Base-by-base conservation (phyloP, 2,888 invertebrate genomes). In the Drosophila borealis region DNA sequence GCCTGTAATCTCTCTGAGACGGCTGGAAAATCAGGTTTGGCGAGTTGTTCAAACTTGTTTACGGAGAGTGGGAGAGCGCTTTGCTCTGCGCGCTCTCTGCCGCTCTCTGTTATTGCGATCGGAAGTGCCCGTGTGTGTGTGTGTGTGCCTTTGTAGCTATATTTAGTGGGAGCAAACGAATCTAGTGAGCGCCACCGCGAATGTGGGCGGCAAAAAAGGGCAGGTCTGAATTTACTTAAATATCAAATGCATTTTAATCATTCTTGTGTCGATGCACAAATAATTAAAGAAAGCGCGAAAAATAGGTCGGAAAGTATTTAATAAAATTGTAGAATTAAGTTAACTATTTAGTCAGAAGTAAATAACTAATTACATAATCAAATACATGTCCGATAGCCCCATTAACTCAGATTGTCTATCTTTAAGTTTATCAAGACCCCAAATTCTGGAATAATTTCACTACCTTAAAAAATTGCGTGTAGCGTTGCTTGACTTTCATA, bases 1-100 rank as follows among this genome's bases (percentile, higher is more conserved):
- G 21, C 56, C 42, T 39, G 48, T 42, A 67, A 48, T 68, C 70
- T 81, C 80, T 77, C 80, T 37, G 70, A 55, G 56, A 63, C 68
- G 65, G 66, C 72, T 71, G 45, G 60, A 55, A 65, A 82, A 83
- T 87, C 82, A 71, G 70, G 82, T 73, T 82, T 83, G 84, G 69
- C 53, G 74, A 79, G 87, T 60, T 70, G 36, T 41, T 37, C 50
- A 76, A 78, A 66, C 76, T 57, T 70, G 76, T 78, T 76, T 78
- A 57, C 65, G 36, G 70, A 78, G 68, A 39, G 80, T 42, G 81
- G 48, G 64, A 68, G 66, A 64, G 56, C 62, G 59, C 56, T 55
- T 63, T 51, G 56, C 53, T 44, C 51, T 46, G 6, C 41, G 21
- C 34, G 19, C 45, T 45, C 53, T 48, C 46, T 17, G 3, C 2